phyloP scores from a whole-genome alignment of 37 sponge, comb jelly and placozoan species.

The Eunapius fragilis region DNA sequence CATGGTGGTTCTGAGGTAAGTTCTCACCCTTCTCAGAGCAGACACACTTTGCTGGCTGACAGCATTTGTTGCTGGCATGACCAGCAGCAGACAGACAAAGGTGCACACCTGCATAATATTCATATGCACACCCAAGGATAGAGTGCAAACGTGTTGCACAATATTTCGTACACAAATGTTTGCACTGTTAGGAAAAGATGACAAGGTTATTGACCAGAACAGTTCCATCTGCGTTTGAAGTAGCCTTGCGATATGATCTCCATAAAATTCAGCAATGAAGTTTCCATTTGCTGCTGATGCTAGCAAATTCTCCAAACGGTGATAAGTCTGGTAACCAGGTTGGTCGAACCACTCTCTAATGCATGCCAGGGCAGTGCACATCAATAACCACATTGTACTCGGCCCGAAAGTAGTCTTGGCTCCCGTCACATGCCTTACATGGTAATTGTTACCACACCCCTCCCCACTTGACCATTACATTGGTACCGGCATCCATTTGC shows the following conservation, averaged over 20 bases:
- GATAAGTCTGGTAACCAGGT: slow-evolving; percentile 36
- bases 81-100: slow-evolving; percentile 26
- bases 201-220: not conserved
- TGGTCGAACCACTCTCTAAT: slow-evolving; percentile 48
- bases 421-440: too few relatives aligned
- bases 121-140: not conserved
- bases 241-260: not conserved
- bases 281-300: not conserved
- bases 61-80: slow-evolving; percentile 44
- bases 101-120: slow-evolving; percentile 12
- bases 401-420: slow-evolving; percentile 29
- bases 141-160: too few relatives aligned
- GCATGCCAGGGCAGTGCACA: slow-evolving; percentile 6
- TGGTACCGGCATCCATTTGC: too few relatives aligned
- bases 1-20: slow-evolving; percentile 37
- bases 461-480: not conserved
- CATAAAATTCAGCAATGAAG: slow-evolving; percentile 9
- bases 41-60: slow-evolving; percentile 18
- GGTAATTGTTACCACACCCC: too few relatives aligned
- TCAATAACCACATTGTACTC: slow-evolving; percentile 26
- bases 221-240: not conserved
- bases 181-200: not conserved
- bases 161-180: too few relatives aligned
- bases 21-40: slow-evolving; percentile 56
- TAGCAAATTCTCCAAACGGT: slow-evolving; percentile 15